Conservation (phyloP, 2,888 invertebrate species). For the Eilema caniola region DNA sequence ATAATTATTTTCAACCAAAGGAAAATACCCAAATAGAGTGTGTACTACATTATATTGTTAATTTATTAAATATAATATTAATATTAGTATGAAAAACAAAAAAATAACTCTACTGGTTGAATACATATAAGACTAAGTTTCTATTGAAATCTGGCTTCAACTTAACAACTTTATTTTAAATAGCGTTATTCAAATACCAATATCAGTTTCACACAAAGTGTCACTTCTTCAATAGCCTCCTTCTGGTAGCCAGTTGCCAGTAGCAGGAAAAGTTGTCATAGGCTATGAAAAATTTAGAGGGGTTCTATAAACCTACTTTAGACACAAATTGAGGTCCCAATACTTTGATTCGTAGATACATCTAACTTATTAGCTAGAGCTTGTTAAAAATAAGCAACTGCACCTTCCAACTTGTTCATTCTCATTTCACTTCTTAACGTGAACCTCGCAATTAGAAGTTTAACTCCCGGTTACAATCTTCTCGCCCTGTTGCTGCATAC, state of each 20-base stretch:
- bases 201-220: background rate
- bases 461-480: slow-evolving; percentile 36
- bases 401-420: background rate
- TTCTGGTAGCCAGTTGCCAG: background rate
- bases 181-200: background rate
- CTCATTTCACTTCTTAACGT: background rate
- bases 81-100: background rate
- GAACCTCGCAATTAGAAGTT: background rate
- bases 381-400: background rate
- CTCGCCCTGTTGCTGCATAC: slow-evolving; percentile 58
- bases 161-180: background rate
- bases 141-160: no score
- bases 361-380: background rate
- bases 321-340: background rate
- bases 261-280: background rate
- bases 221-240: background rate
- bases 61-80: background rate
- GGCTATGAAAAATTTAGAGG: background rate
- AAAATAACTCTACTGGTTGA: background rate
- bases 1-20: no score
- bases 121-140: background rate
- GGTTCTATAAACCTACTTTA: no score
- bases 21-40: no score
- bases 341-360: background rate
- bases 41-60: background rate